Evolutionary conservation across 1,140 invertebrate species (phyloP).

Genomic region (Panulirus ornatus): DNA sequence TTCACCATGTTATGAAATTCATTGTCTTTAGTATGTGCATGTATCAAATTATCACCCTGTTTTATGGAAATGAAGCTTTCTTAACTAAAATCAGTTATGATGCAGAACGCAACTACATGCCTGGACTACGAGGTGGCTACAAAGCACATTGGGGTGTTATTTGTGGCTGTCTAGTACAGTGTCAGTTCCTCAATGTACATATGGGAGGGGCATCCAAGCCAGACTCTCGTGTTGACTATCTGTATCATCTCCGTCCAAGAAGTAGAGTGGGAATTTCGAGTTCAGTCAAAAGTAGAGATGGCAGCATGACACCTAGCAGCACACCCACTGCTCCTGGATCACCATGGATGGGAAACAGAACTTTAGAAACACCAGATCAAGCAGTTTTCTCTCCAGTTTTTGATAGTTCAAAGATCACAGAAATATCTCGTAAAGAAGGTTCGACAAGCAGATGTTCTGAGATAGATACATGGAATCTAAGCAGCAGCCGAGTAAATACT

Average conservation of each 20-base stretch:
- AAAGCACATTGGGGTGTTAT: conserved; percentile 74
- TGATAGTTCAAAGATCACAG: conserved; percentile 10
- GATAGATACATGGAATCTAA: conserved; percentile 17
- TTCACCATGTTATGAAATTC: too few relatives aligned
- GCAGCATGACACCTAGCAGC: conserved; percentile 40
- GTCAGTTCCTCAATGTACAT: conserved; percentile 44
- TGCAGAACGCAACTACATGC: conserved; percentile 71
- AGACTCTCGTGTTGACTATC: conserved; percentile 64
- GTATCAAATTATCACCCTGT: neutral
- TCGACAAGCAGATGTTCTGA: conserved; percentile 22
- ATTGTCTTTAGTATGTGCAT: too few relatives aligned
- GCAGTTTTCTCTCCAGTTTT: neutral
- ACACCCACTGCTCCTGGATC: conserved; percentile 36
- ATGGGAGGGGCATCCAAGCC: conserved; percentile 43
- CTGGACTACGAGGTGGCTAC: conserved; percentile 55
- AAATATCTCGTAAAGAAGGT: conserved; percentile 9
- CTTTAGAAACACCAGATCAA: conserved; percentile 35
- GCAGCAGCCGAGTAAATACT: conserved; percentile 53
- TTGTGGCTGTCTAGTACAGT: conserved; percentile 71
- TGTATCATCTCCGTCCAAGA: conserved; percentile 72
- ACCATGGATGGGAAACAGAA: conserved; percentile 7
- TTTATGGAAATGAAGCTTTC: neutral
- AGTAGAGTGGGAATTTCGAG: conserved; percentile 24
- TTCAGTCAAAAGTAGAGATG: conserved; percentile 46
- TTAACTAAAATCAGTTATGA: conserved; percentile 63